These are phyloP conservation scores for Perognathus longimembris DNA, from an alignment of 2,113 vertebrate species.

Conservation along the genomic window DNA sequence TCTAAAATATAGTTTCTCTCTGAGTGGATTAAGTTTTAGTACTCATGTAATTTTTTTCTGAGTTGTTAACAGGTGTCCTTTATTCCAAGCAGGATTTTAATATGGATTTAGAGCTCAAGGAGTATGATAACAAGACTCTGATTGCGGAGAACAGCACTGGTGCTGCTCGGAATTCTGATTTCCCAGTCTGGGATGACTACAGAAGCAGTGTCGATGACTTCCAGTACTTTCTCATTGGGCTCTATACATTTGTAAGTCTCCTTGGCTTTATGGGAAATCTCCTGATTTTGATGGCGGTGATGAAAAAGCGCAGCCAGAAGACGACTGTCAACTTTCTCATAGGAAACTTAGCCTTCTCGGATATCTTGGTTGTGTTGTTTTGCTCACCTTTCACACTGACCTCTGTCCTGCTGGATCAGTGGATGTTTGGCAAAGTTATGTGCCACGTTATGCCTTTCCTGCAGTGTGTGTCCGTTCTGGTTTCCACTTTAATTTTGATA, in stretches of 20 bases:
- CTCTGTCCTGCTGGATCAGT: conserved; percentile 89
- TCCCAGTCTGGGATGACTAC: conserved; percentile 90
- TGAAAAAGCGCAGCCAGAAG: conserved; percentile 88
- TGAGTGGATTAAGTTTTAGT: not conserved
- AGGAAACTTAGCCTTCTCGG: conserved; percentile 91
- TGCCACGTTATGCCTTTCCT: conserved; percentile 91
- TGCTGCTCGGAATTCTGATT: conserved; percentile 78
- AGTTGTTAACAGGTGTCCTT: conserved; percentile 78
- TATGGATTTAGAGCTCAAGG: conserved; percentile 87
- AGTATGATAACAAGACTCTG: conserved; percentile 83
- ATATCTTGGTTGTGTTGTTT: conserved; percentile 91
- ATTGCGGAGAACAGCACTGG: conserved; percentile 82
- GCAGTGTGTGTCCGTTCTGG: conserved; percentile 89
- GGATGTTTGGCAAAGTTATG: conserved; percentile 91
- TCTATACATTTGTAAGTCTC: conserved; percentile 90
- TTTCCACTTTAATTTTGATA: conserved; percentile 91
- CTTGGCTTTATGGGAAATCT: conserved; percentile 90
- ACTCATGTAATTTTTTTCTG: not conserved
- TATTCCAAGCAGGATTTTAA: conserved; percentile 83
- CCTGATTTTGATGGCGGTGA: conserved; percentile 87
- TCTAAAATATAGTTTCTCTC: not conserved
- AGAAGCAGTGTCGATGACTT: conserved; percentile 89
- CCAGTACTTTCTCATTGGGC: conserved; percentile 90
- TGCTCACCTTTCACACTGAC: conserved; percentile 91
- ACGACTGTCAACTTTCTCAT: conserved; percentile 91